phyloP scores from a whole-genome alignment of 2,888 invertebrate genomes.

The Eutolmus rufibarbis region DNA sequence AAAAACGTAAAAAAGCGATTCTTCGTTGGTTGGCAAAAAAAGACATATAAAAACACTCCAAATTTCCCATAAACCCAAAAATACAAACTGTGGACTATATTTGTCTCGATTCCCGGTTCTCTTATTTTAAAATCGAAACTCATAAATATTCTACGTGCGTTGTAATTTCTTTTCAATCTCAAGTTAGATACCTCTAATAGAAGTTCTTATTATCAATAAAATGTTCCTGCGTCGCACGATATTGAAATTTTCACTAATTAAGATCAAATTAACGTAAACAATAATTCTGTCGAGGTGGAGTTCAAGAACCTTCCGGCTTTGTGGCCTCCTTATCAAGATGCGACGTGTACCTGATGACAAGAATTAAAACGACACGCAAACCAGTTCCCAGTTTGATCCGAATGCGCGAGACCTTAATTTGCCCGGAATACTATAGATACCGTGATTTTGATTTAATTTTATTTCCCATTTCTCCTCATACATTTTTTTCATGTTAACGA shows the following conservation, averaged over 20 bases:
- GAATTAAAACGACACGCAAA: background rate
- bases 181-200: background rate
- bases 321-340: conserved; percentile 24
- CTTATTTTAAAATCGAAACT: background rate
- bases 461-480: background rate
- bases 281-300: background rate
- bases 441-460: conserved; percentile 27
- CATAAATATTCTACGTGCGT: background rate
- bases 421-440: conserved; percentile 25
- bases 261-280: background rate
- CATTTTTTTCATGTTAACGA: conserved; percentile 25
- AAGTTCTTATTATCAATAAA: background rate
- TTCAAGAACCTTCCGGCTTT: conserved; percentile 11
- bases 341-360: background rate
- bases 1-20: background rate
- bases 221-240: background rate
- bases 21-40: background rate
- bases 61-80: background rate
- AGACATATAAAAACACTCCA: background rate
- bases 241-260: background rate
- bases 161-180: background rate
- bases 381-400: conserved; percentile 20
- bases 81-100: background rate
- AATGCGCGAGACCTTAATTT: conserved; percentile 6
- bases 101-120: background rate